Percentiles rank a stretch among this genome's conserved stretches.
These are phyloP conservation scores for Mirounga angustirostris DNA, from an alignment of 2,113 vertebrate species.

Conservation along the genomic window DNA sequence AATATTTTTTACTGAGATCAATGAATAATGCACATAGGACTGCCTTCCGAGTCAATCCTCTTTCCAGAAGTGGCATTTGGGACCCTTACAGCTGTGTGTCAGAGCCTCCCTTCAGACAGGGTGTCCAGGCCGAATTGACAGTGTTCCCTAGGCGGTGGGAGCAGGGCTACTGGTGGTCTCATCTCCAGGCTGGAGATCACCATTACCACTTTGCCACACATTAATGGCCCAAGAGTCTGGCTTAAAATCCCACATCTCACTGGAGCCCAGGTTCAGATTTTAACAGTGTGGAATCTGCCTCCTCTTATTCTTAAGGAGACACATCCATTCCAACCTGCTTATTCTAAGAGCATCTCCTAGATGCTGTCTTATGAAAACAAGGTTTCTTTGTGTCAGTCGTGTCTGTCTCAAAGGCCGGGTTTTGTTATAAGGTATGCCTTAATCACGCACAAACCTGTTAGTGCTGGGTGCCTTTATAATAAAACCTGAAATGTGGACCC, in stretches of 20 bases:
- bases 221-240: neutral
- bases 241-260: neutral
- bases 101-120: neutral
- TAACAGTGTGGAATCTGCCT: neutral
- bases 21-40: neutral
- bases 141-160: too few species aligned
- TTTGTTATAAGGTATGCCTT: neutral
- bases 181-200: neutral
- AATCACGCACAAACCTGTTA: fast-evolving
- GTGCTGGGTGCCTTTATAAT: neutral
- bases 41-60: fast-evolving
- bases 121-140: too few species aligned
- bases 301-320: neutral
- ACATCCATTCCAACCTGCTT: fast-evolving
- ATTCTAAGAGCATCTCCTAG: neutral
- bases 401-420: neutral
- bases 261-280: neutral
- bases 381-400: fast-evolving
- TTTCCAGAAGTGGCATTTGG: neutral
- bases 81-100: neutral
- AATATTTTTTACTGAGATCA: neutral
- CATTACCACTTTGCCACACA: fast-evolving
- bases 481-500: neutral
- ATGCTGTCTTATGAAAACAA: neutral
- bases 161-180: neutral